Evolutionary conservation across 1,140 invertebrate genomes (phyloP).

Genomic region (Hyphantria cunea): DNA sequence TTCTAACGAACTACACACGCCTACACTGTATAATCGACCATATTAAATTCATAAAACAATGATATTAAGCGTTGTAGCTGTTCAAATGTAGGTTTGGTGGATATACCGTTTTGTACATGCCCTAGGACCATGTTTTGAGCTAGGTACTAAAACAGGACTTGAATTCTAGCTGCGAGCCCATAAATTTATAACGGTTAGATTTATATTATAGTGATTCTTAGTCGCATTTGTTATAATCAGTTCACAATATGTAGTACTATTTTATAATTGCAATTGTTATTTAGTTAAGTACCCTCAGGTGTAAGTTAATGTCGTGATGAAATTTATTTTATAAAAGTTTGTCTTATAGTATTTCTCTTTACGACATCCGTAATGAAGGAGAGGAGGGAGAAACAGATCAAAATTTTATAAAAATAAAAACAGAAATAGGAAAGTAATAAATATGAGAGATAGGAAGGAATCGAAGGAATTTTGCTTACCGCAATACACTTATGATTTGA

Average conservation of each 20-base stretch:
- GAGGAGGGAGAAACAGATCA: no score
- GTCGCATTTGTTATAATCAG: constrained; percentile 66
- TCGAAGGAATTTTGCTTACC: no score
- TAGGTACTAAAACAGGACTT: constrained; percentile 58
- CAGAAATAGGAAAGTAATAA: no score
- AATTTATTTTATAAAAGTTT: no score
- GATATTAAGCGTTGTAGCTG: constrained; percentile 26
- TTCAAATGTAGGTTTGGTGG: constrained; percentile 11
- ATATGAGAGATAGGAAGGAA: no score
- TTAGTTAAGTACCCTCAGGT: no score
- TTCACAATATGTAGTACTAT: constrained; percentile 7
- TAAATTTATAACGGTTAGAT: constrained; percentile 60
- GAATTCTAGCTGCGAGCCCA: constrained; percentile 62
- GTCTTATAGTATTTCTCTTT: no score
- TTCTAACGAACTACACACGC: constrained; percentile 44
- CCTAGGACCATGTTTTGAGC: constrained; percentile 53
- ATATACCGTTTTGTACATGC: constrained; percentile 31
- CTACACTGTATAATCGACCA: constrained; percentile 30
- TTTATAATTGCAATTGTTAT: no score
- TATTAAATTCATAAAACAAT: constrained; percentile 13
- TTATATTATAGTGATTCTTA: constrained; percentile 63
- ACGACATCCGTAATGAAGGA: no score
- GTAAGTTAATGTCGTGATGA: no score
- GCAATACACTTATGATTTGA: no score
- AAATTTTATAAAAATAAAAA: no score